Conservation (phyloP, 1,140 invertebrate genomes). For the Lucilia sericata region DNA sequence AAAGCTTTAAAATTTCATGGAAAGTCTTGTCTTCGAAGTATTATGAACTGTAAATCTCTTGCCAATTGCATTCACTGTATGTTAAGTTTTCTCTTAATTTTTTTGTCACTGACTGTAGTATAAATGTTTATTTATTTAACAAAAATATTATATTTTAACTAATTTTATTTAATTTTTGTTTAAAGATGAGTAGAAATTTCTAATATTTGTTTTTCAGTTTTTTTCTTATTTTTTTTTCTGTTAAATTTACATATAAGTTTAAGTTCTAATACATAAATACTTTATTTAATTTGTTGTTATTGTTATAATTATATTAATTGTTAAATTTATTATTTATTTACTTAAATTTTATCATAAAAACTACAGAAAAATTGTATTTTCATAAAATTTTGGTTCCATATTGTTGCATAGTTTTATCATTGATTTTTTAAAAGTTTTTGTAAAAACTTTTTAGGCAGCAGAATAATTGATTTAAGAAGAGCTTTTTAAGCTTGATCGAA, state of each 20-base stretch:
- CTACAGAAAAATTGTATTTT: slow-evolving; percentile 26
- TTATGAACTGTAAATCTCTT: too few relatives aligned
- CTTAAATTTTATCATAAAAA: slow-evolving; percentile 2
- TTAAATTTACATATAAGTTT: background rate
- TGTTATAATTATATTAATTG: background rate
- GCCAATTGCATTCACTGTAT: too few relatives aligned
- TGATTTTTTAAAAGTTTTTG: background rate
- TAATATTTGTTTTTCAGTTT: background rate
- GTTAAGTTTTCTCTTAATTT: too few relatives aligned
- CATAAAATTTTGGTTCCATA: slow-evolving; percentile 36
- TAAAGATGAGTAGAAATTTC: background rate
- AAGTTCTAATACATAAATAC: background rate
- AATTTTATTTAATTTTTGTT: background rate
- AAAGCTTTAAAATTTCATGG: too few relatives aligned
- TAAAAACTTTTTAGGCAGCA: background rate
- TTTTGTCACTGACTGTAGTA: too few relatives aligned
- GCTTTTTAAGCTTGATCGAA: too few relatives aligned
- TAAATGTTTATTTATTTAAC: too few relatives aligned
- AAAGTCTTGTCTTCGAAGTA: too few relatives aligned
- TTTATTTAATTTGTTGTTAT: slow-evolving; percentile 25
- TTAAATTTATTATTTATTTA: background rate
- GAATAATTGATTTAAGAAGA: too few relatives aligned
- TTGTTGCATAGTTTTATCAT: slow-evolving; percentile 24
- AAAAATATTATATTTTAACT: background rate
- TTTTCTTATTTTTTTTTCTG: background rate